Conservation (phyloP, 1,140 invertebrate species). For the Drosophila nigromelanica region DNA sequence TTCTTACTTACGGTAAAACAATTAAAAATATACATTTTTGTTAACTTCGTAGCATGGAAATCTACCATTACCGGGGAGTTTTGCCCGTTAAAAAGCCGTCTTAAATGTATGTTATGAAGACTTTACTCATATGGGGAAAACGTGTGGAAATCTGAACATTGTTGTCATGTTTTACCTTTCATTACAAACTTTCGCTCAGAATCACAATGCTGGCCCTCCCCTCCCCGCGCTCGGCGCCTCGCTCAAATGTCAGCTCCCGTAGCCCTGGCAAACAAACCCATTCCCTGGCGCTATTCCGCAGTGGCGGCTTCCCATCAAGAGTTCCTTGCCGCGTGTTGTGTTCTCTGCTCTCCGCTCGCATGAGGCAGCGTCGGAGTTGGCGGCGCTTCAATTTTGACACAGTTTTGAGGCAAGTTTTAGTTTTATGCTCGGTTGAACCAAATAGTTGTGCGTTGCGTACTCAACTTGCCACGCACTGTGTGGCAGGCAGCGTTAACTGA, state of each 20-base stretch:
- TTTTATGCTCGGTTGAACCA: slow-evolving; percentile 70
- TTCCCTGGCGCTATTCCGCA: not conserved
- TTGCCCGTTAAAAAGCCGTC: not conserved
- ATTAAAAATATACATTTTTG: not conserved
- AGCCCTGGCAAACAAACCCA: not conserved
- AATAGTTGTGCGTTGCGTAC: slow-evolving; percentile 55
- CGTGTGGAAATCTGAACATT: slow-evolving; percentile 11
- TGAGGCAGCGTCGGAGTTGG: slow-evolving; percentile 29
- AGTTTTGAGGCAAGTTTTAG: slow-evolving; percentile 72
- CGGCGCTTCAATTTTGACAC: slow-evolving; percentile 71
- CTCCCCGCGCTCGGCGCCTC: too few species aligned
- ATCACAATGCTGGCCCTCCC: not conserved
- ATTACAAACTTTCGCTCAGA: slow-evolving; percentile 37
- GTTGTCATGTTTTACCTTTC: slow-evolving; percentile 25
- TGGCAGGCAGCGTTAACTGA: slow-evolving; percentile 21
- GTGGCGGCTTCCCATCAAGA: not conserved
- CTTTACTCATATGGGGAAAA: slow-evolving; percentile 6
- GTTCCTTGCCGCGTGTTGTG: slow-evolving; percentile 5
- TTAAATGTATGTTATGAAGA: slow-evolving; percentile 3
- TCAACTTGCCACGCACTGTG: slow-evolving; percentile 43
- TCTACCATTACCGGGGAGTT: not conserved
- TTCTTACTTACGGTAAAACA: too few species aligned
- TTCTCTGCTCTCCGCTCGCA: slow-evolving; percentile 28
- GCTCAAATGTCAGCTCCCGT: not conserved
- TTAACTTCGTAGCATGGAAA: not conserved